Evolutionary conservation across 2,888 invertebrate species (phyloP), one percentile per base, ranked within the genome.

Genomic region (Lamellibrachia columna): DNA sequence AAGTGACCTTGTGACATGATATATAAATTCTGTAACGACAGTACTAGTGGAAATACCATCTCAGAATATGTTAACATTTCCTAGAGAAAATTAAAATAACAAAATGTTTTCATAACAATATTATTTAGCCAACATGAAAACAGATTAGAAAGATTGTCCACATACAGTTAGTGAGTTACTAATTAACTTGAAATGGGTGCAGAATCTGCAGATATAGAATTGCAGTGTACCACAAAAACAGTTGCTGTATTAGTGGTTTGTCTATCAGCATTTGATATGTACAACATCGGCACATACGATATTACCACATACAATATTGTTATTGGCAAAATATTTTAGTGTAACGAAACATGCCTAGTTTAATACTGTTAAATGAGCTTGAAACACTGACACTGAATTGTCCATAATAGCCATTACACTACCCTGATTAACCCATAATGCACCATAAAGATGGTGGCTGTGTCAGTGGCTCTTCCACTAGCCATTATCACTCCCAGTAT

Each of bases 381-480:
- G 75, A 75, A 75, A 75, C n/a, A 75, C 75, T 75, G 75, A 75
- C 11, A 75, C 75, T 22, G 75, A 15, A 75, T 75, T 75, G 75
- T 75, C 75, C 75, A 75, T 75, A 22, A n/a, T 75, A 75, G 75
- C 15, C n/a, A 75, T 75, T 15, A 75, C 75, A 15, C 75, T 75
- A 75, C 75, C 75, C n/a, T 75, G 75, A 75, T 75, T 75, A 75
- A 22, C 75, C 75, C 75, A 75, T 75, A 75, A 75, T 75, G 75
- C 75, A 75, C 3, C 75, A 75, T 75, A 15, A 75, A 75, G n/a
- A 75, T 75, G 75, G 75, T 6, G 75, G 75, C 75, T 75, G n/a
- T 75, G 75, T 75, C 75, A 75, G 22, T 75, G 75, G 75, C 75
- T 75, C 75, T 75, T 75, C 75, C 22, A 22, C n/a, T 75, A 75